phyloP scores from a whole-genome alignment of 2,113 vertebrate genomes.

The Cottus gobio region DNA sequence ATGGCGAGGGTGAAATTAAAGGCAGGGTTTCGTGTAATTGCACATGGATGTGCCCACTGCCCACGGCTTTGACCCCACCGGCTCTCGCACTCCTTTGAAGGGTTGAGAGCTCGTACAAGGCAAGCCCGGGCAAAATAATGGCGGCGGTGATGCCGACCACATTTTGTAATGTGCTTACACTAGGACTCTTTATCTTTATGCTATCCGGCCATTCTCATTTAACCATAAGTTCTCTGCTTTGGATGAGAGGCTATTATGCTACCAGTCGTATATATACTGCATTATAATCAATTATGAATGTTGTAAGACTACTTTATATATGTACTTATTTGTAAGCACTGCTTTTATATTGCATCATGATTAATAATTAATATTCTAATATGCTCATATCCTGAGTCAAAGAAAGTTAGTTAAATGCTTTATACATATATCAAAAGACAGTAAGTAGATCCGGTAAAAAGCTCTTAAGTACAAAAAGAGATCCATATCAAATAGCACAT shows the following conservation, averaged over 20 bases:
- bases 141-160: constrained; percentile 44
- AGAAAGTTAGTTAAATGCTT: constrained; percentile 25
- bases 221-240: constrained; percentile 44
- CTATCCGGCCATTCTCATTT: constrained; percentile 42
- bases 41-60: constrained; percentile 72
- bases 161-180: constrained; percentile 56
- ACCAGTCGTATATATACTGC: constrained; percentile 45
- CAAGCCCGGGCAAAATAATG: constrained; percentile 51
- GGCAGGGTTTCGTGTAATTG: constrained; percentile 76
- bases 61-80: constrained; percentile 65
- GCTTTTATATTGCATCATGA: constrained; percentile 45
- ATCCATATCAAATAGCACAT: not conserved
- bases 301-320: constrained; percentile 12
- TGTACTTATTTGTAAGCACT: constrained; percentile 17
- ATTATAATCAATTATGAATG: constrained; percentile 65
- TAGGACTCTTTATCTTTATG: constrained; percentile 39
- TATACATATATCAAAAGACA: constrained; percentile 1
- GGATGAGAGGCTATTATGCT: constrained; percentile 37
- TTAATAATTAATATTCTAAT: constrained; percentile 66
- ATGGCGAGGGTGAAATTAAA: constrained; percentile 77
- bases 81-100: constrained; percentile 71
- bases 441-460: constrained; percentile 5
- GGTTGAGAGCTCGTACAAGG: constrained; percentile 62
- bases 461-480: not conserved
- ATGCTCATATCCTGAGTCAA: constrained; percentile 5